Conservation (phyloP, 2,888 invertebrate species). For the Micoletzkya japonica region DNA sequence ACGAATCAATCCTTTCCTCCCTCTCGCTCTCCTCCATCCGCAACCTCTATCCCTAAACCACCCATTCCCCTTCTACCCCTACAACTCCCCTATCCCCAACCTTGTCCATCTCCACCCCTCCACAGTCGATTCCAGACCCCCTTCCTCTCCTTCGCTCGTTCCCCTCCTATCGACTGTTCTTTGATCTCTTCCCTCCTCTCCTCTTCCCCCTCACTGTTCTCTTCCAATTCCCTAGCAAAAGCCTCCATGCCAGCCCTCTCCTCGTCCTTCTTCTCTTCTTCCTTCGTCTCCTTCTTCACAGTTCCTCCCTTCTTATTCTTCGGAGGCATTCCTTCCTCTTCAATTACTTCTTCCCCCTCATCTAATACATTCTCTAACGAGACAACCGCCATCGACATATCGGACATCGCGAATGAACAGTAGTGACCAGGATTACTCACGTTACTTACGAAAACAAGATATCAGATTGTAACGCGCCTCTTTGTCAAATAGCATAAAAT, state of each 20-base stretch:
- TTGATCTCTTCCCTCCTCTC: neutral
- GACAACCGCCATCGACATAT: too few species aligned
- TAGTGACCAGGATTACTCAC: too few species aligned
- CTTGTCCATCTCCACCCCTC: conserved; percentile 17
- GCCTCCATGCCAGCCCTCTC: conserved; percentile 37
- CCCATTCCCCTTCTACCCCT: neutral
- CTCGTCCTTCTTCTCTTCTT: conserved; percentile 28
- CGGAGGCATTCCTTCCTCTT: too few species aligned
- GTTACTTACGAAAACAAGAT: too few species aligned
- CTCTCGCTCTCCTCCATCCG: neutral
- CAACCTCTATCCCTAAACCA: neutral
- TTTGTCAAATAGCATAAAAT: too few species aligned
- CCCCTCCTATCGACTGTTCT: conserved; percentile 3
- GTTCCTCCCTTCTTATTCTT: too few species aligned
- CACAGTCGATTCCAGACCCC: conserved; percentile 1
- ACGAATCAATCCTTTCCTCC: neutral
- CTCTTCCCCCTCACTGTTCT: conserved; percentile 37
- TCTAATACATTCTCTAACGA: too few species aligned
- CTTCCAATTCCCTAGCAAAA: conserved; percentile 40
- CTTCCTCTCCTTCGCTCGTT: neutral
- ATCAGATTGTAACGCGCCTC: too few species aligned
- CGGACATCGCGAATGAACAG: too few species aligned
- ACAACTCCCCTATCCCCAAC: neutral
- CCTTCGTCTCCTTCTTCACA: conserved; percentile 9
- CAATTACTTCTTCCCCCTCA: too few species aligned